These are phyloP conservation scores for Orthonevra nobilis DNA, from an alignment of 2,888 invertebrate genomes.

Conservation along the genomic window DNA sequence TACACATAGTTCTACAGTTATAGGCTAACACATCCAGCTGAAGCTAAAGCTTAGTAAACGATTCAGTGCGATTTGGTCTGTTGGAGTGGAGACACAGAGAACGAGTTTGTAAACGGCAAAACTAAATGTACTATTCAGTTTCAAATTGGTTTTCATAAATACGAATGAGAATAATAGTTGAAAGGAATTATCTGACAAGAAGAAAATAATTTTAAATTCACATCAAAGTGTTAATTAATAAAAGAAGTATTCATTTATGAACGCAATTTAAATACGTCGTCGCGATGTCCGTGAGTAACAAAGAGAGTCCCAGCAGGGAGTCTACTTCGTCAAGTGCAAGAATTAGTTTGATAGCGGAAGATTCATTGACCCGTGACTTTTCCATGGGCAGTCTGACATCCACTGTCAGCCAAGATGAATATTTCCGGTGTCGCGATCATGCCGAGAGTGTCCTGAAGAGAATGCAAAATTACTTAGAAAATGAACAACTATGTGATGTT, in stretches of 20 bases:
- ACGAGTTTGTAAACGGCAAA: constrained; percentile 31
- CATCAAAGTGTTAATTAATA: no score
- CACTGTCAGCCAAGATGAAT: constrained; percentile 88
- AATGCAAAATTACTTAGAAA: constrained; percentile 90
- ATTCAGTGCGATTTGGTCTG: constrained; percentile 67
- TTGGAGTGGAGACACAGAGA: constrained; percentile 59
- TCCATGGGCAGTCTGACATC: constrained; percentile 85
- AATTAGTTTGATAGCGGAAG: constrained; percentile 77
- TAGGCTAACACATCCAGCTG: constrained; percentile 54
- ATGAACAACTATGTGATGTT: constrained; percentile 93
- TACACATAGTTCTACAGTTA: constrained; percentile 19
- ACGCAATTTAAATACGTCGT: constrained; percentile 24
- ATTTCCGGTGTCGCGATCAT: constrained; percentile 88
- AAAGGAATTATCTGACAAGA: constrained; percentile 30
- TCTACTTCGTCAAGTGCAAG: constrained; percentile 79
- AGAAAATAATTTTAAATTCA: not conserved
- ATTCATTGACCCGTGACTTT: constrained; percentile 84
- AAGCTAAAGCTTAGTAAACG: constrained; percentile 41
- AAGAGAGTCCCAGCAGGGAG: constrained; percentile 80
- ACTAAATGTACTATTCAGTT: constrained; percentile 35
- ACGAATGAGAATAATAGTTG: constrained; percentile 36
- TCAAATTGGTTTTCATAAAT: constrained; percentile 51
- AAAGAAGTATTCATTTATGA: constrained; percentile 30
- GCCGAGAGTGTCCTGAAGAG: constrained; percentile 90
- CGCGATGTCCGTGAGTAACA: constrained; percentile 73